Percentiles rank a stretch among this genome's conserved stretches.
Conservation (phyloP, 2,888 invertebrate species). For the Melanostoma scalare region DNA sequence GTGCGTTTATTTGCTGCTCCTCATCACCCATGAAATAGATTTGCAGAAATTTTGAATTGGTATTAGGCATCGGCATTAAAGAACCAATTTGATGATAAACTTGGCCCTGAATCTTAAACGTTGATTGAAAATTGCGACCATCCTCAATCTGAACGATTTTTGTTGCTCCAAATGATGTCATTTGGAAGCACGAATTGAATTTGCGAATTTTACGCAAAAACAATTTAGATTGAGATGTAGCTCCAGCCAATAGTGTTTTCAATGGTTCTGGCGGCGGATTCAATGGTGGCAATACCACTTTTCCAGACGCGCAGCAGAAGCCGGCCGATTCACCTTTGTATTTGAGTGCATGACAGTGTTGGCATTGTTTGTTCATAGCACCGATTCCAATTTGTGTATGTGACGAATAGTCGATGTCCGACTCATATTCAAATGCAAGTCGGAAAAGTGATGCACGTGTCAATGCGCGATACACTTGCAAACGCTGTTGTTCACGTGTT, state of each 20-base stretch:
- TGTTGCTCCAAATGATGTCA: no score
- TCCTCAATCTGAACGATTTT: no score
- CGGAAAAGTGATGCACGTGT: constrained; percentile 41
- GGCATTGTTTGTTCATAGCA: constrained; percentile 77
- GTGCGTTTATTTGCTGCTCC: constrained; percentile 55
- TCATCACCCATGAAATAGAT: constrained; percentile 54
- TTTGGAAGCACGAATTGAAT: no score
- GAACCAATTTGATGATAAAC: no score
- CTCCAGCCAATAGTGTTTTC: constrained; percentile 31
- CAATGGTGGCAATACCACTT: constrained; percentile 78
- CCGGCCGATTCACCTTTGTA: constrained; percentile 78
- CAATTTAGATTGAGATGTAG: no score
- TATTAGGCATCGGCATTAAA: no score
- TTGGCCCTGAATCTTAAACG: no score
- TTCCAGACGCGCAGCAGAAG: constrained; percentile 79
- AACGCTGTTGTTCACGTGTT: constrained; percentile 20
- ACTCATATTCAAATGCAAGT: constrained; percentile 75
- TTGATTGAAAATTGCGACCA: no score
- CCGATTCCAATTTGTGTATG: constrained; percentile 76
- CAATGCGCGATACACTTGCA: constrained; percentile 33
- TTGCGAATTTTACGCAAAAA: no score
- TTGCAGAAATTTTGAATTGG: constrained; percentile 1
- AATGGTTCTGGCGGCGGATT: constrained; percentile 78
- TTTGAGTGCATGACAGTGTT: constrained; percentile 78
- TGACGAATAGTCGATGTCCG: constrained; percentile 76